Conservation (phyloP, 2,888 invertebrate species). For the Spodoptera littoralis region DNA sequence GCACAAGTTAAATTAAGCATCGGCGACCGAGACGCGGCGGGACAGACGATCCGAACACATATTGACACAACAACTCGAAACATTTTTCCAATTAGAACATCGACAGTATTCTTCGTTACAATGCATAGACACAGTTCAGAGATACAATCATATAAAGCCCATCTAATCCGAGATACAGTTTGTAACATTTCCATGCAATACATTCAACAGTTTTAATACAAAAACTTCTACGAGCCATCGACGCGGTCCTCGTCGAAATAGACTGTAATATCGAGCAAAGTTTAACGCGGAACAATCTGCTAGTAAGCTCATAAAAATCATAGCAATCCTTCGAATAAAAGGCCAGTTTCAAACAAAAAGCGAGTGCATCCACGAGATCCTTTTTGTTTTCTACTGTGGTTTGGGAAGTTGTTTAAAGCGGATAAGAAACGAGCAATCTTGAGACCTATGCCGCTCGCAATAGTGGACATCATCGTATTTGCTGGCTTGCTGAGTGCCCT, state of each 20-base stretch:
- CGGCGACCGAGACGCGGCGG: conserved; percentile 2
- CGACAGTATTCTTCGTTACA: conserved; percentile 3
- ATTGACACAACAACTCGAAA: conserved; percentile 24
- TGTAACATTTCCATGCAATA: conserved; percentile 18
- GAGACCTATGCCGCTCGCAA: conserved; percentile 43
- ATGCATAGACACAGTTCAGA: conserved; percentile 4
- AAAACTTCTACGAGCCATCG: conserved; percentile 31
- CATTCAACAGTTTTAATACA: conserved; percentile 48
- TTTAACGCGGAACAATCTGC: conserved; percentile 42
- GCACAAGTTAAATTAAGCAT: conserved; percentile 63
- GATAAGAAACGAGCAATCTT: conserved; percentile 58
- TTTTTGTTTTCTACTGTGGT: conserved; percentile 56
- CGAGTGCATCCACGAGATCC: conserved; percentile 46
- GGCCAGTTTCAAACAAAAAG: conserved; percentile 44
- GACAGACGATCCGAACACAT: conserved; percentile 6
- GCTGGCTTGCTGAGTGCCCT: conserved; percentile 56
- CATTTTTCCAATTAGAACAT: conserved; percentile 9
- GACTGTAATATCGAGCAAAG: conserved; percentile 43
- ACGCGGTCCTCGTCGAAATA: conserved; percentile 17
- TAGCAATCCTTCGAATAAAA: conserved; percentile 42
- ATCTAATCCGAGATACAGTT: conserved; percentile 18
- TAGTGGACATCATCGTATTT: conserved; percentile 61
- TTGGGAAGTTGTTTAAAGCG: conserved; percentile 61
- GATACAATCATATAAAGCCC: conserved; percentile 9
- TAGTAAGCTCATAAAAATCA: conserved; percentile 51